Base-by-base conservation (phyloP, 2,888 invertebrate species). In the Patella caerulea region DNA sequence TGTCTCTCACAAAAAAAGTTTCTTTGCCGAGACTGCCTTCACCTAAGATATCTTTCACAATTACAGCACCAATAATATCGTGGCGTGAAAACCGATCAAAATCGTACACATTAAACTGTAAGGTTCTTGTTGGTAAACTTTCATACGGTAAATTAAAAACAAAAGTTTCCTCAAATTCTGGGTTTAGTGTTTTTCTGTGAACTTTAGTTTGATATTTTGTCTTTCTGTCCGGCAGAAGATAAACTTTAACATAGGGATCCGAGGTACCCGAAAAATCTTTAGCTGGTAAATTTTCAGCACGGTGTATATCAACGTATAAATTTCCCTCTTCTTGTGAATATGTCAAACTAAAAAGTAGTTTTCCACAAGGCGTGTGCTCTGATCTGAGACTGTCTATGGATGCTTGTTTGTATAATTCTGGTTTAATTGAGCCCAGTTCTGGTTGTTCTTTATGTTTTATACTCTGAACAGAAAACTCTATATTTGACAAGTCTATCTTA, bases 11-110 rank as follows among this genome's bases (percentile, higher is more conserved):
- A 88, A 96, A 96, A 90, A 95, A 95, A 73, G 96, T 95, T 92
- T 96, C 96, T 87, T 95, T 95, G 53, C 94, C 94, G 73, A 96
- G 93, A 88, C 96, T 96, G 45, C 95, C 95, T 53, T 95, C 94
- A 86, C 96, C 96, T 83, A 95, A 92, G 12, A 96, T 93, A 19
- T 96, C 96, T 86, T 95, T 94, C 81, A 96, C 93, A 5, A 96
- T 95, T 69, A 96, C 96, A 90, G 96, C 95, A 0, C 97, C 96
- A 84, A 97, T 96, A 80, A 96, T 93, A 90, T 96, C 96, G 89
- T 96, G 96, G 1, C 96, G 93, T 53, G 96, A 96, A 93, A 96
- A 96, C 74, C 96, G 94, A 90, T 96, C 96, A 92, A 96, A 96
- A 92, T 96, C 96, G 90, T 96, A 96, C 11, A 96, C 95, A 5